phyloP scores from a whole-genome alignment of 2,888 invertebrate genomes.

The Hirtodrosophila duncani region DNA sequence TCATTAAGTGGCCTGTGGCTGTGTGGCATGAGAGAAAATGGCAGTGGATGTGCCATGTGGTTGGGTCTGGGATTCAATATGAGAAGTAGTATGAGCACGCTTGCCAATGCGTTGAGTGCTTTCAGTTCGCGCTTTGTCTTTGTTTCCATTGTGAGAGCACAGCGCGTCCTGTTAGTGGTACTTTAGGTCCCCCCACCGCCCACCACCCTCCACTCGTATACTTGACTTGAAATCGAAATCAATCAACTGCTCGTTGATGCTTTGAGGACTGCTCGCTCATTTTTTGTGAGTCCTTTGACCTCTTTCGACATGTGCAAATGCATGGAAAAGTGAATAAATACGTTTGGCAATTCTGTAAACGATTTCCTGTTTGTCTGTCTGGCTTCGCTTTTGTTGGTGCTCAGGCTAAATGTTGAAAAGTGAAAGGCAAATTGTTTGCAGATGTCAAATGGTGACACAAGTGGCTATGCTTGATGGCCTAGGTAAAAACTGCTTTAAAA shows the following conservation, averaged over 20 bases:
- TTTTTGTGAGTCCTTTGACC: not conserved
- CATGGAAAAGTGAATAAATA: constrained; percentile 31
- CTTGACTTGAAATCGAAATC: constrained; percentile 34
- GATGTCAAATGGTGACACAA: no score
- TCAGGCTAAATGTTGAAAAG: no score
- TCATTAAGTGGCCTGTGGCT: constrained; percentile 42
- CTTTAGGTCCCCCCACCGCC: constrained; percentile 38
- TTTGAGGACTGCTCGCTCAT: constrained; percentile 6
- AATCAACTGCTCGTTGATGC: constrained; percentile 55
- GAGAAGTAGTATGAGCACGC: no score
- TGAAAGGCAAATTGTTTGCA: no score
- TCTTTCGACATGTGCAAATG: constrained; percentile 7
- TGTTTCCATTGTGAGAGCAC: constrained; percentile 41
- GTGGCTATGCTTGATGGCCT: no score
- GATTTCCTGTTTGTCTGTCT: no score
- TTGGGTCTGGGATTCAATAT: no score
- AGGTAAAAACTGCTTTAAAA: no score
- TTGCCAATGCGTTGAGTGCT: constrained; percentile 46
- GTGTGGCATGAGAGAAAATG: not conserved
- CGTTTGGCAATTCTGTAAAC: not conserved
- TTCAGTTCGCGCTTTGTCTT: constrained; percentile 62
- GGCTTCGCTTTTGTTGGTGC: no score
- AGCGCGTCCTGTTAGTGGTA: constrained; percentile 58
- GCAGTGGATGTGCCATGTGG: not conserved
- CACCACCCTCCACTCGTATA: not conserved